phyloP scores from a whole-genome alignment of 1,140 invertebrate genomes.

The Euura lappo region DNA sequence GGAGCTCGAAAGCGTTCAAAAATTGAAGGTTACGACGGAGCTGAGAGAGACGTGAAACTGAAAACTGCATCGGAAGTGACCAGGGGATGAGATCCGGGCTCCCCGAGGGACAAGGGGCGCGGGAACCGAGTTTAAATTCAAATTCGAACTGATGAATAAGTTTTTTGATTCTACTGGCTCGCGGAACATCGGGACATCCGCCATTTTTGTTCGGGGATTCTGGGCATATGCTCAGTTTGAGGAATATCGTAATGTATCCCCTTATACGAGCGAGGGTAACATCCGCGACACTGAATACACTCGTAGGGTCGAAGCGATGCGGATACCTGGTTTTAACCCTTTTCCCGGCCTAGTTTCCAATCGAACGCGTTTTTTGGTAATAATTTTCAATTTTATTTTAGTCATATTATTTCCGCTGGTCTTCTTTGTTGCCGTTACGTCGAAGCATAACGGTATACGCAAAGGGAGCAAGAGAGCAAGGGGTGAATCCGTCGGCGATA shows the following conservation, averaged over 20 bases:
- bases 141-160: conserved; percentile 23
- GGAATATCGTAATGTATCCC: not conserved
- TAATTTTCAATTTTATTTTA: conserved; percentile 6
- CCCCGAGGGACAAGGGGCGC: not conserved
- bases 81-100: not conserved
- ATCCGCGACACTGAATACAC: not conserved
- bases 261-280: not conserved
- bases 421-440: not conserved
- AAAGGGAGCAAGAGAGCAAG: not conserved
- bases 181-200: not conserved
- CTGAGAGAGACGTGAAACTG: not conserved
- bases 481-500: not conserved
- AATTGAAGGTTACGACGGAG: not conserved
- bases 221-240: not conserved
- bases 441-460: not conserved
- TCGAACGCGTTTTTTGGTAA: conserved; percentile 6
- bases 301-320: not conserved
- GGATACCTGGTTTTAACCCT: conserved; percentile 4
- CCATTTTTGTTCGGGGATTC: not conserved
- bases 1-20: not conserved
- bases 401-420: not conserved
- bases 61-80: conserved; percentile 2
- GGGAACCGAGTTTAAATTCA: conserved; percentile 50
- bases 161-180: not conserved
- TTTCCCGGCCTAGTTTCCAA: not conserved